Evolutionary conservation across 2,113 vertebrate genomes (phyloP), one percentile per base, ranked within the genome.

Genomic region (Gasterosteus nipponicus): DNA sequence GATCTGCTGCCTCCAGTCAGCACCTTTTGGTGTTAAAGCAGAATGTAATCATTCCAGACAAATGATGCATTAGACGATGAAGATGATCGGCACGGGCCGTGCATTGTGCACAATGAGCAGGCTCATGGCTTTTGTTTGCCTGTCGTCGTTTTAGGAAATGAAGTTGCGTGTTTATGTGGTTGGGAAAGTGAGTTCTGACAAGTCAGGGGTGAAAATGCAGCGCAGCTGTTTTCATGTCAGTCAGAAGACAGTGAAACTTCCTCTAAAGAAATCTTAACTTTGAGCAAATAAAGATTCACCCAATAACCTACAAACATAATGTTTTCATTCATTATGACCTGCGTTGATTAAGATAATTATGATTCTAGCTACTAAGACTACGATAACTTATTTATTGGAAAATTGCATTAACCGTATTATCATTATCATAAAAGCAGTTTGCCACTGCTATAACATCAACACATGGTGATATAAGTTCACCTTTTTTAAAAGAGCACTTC

Each of bases 31-130:
- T 29, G 22, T 82, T 74, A 71, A 81, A 83, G 70, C 75, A 51
- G 80, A 89, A 88, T 79, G 78, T 68, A 85, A 90, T 86, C 71
- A 75, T 82, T 86, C 61, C 39, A 8, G 35, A 87, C 73, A 85
- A 90, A 85, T 81, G 80, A 85, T 74, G 78, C 77, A 22, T 58
- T 19, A 75, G 59, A 86, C 80, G 83, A 76, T 82, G 10, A 60
- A 60, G 73, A 75, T 74, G 68, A 66, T 47, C 76, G 78, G 61
- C 63, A 29, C 58, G 75, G 78, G 75, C 26, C 16, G 39, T 44
- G 31, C 49, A 69, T 42, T 75, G 79, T 73, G 53, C 44, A 69
- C 42, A 78, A 69, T 75, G 44, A 49, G 33, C 64, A 4, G 41
- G 10, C 22, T 74, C 67, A 31, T 38, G 44, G 57, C 75, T 66